phyloP scores from a whole-genome alignment of 2,113 vertebrate genomes.

The Prinia subflava region DNA sequence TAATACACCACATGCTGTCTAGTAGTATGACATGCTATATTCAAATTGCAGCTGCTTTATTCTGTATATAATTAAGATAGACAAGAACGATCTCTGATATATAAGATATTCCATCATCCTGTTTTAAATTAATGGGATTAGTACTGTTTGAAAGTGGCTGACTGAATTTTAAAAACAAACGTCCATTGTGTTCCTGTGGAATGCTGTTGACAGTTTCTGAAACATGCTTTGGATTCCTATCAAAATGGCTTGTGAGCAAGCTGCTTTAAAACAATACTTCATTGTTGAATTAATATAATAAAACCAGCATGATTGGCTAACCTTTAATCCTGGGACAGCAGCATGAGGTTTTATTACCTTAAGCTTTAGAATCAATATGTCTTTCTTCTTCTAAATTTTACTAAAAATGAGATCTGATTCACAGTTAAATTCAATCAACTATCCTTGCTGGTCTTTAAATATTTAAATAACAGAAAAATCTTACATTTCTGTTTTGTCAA shows the following conservation, averaged over 20 bases:
- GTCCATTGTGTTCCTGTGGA: constrained; percentile 74
- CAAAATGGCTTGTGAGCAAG: constrained; percentile 74
- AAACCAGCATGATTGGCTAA: constrained; percentile 72
- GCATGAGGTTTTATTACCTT: constrained; percentile 50
- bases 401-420: constrained; percentile 4
- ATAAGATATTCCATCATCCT: constrained; percentile 38
- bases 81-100: constrained; percentile 16
- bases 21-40: neutral
- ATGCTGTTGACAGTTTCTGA: constrained; percentile 77
- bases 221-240: constrained; percentile 80
- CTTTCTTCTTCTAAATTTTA: constrained; percentile 6
- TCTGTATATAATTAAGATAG: constrained; percentile 27
- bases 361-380: constrained; percentile 30
- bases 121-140: constrained; percentile 63
- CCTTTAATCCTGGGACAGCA: constrained; percentile 69
- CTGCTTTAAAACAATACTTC: constrained; percentile 74
- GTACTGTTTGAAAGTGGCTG: constrained; percentile 51
- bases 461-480: neutral
- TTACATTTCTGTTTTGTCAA: neutral
- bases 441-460: neutral
- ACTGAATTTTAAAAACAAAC: constrained; percentile 65
- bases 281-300: constrained; percentile 73
- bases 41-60: constrained; percentile 45
- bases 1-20: constrained; percentile 1
- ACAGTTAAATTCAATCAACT: neutral